A percentile compares a stretch with the other conserved stretches of the same genome.
phyloP scores from a whole-genome alignment of 2,113 vertebrate species.

The Triplophysa siluroides region DNA sequence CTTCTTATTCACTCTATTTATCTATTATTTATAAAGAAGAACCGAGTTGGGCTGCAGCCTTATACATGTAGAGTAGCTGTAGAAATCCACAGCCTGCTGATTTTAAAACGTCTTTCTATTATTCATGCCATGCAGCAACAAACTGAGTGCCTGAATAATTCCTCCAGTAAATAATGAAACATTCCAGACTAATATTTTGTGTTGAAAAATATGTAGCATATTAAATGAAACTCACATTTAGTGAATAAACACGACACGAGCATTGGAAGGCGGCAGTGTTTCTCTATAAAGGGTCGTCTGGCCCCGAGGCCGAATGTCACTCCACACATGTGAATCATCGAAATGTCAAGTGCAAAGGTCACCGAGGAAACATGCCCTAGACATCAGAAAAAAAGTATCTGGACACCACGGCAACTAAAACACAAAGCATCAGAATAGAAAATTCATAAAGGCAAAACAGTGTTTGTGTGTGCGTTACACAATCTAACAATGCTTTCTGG shows the following conservation, averaged over 20 bases:
- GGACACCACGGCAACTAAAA: conserved; percentile 15
- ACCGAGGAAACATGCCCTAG: conserved; percentile 40
- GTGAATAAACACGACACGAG: neutral
- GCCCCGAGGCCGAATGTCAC: conserved; percentile 70
- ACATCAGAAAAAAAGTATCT: conserved; percentile 17
- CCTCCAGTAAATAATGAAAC: neutral
- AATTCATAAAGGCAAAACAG: neutral
- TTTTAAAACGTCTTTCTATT: conserved; percentile 30
- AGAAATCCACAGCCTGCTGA: neutral
- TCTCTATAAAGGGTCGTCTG: conserved; percentile 67
- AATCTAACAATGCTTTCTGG: too few relatives aligned
- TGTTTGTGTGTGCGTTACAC: neutral
- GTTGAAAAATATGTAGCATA: neutral
- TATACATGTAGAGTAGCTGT: conserved; percentile 15
- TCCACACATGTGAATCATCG: conserved; percentile 70
- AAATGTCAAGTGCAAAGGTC: conserved; percentile 73
- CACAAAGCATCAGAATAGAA: neutral
- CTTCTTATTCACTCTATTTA: conserved; percentile 58
- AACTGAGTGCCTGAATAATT: neutral
- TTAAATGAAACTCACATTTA: neutral
- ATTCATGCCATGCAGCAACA: neutral
- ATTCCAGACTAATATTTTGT: neutral
- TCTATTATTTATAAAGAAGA: conserved; percentile 74
- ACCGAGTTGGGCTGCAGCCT: conserved; percentile 3
- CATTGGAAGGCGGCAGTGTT: conserved; percentile 5